Conservation (phyloP, 2,797 vertebrate genomes). For the Pantherophis vulpinus region DNA sequence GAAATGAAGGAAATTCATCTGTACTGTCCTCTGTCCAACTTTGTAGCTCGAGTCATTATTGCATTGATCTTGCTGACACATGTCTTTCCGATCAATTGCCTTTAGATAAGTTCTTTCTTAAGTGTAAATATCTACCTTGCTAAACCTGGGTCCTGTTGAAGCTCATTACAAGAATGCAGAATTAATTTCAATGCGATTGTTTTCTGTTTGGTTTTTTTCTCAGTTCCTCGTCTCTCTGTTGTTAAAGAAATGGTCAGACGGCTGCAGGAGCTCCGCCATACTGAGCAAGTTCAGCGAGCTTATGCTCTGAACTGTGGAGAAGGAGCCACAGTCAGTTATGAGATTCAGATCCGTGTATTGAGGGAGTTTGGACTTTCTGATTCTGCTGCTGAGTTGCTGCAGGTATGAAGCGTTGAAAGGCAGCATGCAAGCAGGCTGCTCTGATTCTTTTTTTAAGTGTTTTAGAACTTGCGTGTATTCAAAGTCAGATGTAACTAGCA, state of each 20-base stretch:
- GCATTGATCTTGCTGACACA: background rate
- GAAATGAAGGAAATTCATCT: background rate
- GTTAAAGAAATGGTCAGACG: slow-evolving; percentile 93
- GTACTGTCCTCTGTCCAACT: background rate
- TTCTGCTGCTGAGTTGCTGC: slow-evolving; percentile 91
- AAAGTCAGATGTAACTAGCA: background rate
- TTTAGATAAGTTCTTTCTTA: background rate
- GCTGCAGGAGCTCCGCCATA: slow-evolving; percentile 92
- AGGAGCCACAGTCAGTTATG: slow-evolving; percentile 93
- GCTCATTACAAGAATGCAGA: background rate
- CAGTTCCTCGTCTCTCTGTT: slow-evolving; percentile 86
- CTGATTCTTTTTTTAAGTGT: background rate
- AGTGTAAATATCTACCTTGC: background rate
- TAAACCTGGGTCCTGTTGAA: background rate
- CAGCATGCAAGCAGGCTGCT: background rate
- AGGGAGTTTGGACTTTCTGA: slow-evolving; percentile 93
- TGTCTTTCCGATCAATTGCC: background rate
- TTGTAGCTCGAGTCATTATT: background rate
- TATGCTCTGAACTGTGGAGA: slow-evolving; percentile 96
- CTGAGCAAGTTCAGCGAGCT: slow-evolving; percentile 93
- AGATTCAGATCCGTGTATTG: slow-evolving; percentile 94
- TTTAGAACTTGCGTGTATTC: background rate
- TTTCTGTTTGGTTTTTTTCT: background rate
- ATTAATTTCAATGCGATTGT: background rate
- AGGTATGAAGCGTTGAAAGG: slow-evolving; percentile 73